These are phyloP conservation scores for Porites divaricata DNA, from an alignment of 92 coral and sea anemone species.

Conservation along the genomic window DNA sequence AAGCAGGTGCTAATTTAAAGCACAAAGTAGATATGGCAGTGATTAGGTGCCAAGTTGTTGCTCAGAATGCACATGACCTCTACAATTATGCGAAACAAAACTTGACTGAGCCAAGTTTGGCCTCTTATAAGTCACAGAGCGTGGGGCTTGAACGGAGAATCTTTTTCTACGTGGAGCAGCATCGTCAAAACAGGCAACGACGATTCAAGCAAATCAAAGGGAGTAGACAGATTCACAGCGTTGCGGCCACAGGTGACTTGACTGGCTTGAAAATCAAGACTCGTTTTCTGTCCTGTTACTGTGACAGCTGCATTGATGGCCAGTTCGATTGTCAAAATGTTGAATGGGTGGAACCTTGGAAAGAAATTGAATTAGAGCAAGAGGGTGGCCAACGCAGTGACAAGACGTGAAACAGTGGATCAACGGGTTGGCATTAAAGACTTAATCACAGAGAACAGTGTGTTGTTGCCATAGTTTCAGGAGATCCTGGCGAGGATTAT, in stretches of 20 bases:
- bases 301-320: slow-evolving; percentile 1
- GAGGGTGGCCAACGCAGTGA: background rate
- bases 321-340: background rate
- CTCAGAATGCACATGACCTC: background rate
- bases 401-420: slow-evolving; percentile 17
- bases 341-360: slow-evolving; percentile 11
- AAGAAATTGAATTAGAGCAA: background rate
- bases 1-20: no score
- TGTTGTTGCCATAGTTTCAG: slow-evolving; percentile 7
- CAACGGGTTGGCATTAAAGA: slow-evolving; percentile 6
- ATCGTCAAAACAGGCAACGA: slow-evolving; percentile 14
- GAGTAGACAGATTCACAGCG: slow-evolving; percentile 6
- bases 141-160: background rate
- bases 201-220: slow-evolving; percentile 6
- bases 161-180: background rate
- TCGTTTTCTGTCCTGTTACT: slow-evolving; percentile 18
- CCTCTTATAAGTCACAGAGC: background rate
- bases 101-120: background rate
- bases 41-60: background rate
- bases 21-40: background rate
- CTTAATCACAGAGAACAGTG: slow-evolving; percentile 1
- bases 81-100: background rate
- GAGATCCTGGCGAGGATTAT: slow-evolving; percentile 17
- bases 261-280: background rate
- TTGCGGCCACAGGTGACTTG: background rate